Percentiles rank a stretch among this genome's conserved stretches.
phyloP scores from a whole-genome alignment of 2,888 invertebrate species.

The Diabrotica balteata region DNA sequence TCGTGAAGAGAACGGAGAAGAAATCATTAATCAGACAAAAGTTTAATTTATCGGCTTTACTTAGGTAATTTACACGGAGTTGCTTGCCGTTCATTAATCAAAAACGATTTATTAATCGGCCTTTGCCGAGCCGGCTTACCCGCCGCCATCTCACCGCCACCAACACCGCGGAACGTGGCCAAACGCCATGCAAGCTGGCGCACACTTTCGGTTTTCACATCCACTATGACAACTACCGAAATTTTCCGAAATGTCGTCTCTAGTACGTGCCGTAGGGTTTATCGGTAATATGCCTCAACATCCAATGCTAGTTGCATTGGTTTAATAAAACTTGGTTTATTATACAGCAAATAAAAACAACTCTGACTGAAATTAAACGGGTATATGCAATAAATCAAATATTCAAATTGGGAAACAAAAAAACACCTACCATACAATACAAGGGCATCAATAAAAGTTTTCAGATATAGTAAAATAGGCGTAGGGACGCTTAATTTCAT shows the following conservation, averaged over 20 bases:
- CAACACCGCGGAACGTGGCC: background rate
- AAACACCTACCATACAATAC: too few species aligned
- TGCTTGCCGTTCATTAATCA: constrained; percentile 34
- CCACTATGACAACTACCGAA: background rate
- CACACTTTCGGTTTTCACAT: background rate
- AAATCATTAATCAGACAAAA: constrained; percentile 31
- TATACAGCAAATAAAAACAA: too few species aligned
- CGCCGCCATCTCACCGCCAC: background rate
- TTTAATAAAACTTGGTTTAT: too few species aligned
- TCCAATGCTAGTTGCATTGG: too few species aligned
- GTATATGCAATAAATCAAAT: too few species aligned
- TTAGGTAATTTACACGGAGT: constrained; percentile 36
- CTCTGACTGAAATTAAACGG: too few species aligned
- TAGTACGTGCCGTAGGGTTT: background rate
- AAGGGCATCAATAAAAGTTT: too few species aligned
- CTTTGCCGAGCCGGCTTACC: background rate
- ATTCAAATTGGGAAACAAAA: too few species aligned
- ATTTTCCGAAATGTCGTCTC: background rate
- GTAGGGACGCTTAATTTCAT: too few species aligned
- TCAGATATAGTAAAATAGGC: too few species aligned
- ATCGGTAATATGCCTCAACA: too few species aligned
- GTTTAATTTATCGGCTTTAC: constrained; percentile 34
- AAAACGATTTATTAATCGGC: constrained; percentile 37
- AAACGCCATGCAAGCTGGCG: background rate
- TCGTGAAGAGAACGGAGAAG: constrained; percentile 8